Base-by-base conservation (phyloP, 1,140 invertebrate genomes). In the Catajapyx aquilonaris region DNA sequence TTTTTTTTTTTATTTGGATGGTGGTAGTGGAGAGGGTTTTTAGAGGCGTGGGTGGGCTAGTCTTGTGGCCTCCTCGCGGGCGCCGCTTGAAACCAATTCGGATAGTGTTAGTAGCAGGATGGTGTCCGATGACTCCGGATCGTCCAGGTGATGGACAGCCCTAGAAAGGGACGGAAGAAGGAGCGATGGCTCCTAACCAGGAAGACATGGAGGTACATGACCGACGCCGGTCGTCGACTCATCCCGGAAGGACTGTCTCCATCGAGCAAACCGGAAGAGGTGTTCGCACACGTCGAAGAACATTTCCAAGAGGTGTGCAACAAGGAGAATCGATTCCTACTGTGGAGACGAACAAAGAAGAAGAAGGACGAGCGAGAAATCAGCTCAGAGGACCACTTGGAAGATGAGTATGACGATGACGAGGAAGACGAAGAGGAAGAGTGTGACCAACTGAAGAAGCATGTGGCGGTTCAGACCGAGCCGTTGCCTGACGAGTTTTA, bases 181-280 rank as follows among this genome's bases (percentile, higher is more conserved):
- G 77, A 85, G 54, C 66, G 81, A 57, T 87, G 81, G 81, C 59
- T 86, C 20, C 61, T 85, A 16, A 84, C 81, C 4, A 60, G 81
- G 19, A 86, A 86, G 57, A 85, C 81, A 15, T 86, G 81, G 81
- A 64, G 79, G 40, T 85, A 85, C 52, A 87, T 87, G 81, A 69
- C 79, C 0, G 81, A 86, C 47, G 79, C 81, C 9, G 81, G 81
- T n/a, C 68, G 78, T 30, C 73, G 73, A 47, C 61, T 87, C 10
- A 74, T 86, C 28, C 80, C 81, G 0, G 81, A 85, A 34, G 72
- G 73, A 2, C 36, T 22, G 42, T 64, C 63, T 0, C 43, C 36
- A 42, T 66, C 68, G 47, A 73, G 76, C 55, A 60, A 69, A 4
- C 47, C 63, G 1, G 77, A 81, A 47, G 78, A 81, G 47, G 63